A percentile compares a stretch with the other conserved stretches of the same genome.
Conservation (phyloP, 2,888 invertebrate genomes). For the Orthonychiurus folsomi region DNA sequence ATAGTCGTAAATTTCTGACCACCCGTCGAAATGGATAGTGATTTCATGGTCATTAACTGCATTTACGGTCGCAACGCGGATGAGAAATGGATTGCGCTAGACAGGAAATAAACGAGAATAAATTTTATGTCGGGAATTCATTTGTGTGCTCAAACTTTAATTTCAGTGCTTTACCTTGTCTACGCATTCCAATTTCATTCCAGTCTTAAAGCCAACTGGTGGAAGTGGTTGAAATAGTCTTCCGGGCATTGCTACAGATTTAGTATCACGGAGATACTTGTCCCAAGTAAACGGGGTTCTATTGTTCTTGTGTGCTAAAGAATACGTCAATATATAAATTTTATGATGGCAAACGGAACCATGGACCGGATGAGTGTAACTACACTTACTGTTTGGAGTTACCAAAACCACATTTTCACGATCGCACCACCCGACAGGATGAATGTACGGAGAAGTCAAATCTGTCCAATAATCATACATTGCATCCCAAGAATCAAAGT, state of each 20-base stretch:
- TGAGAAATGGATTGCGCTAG: conserved; percentile 58
- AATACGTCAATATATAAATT: background rate
- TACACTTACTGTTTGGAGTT: conserved; percentile 72
- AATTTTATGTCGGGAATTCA: too few relatives aligned
- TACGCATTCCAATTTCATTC: conserved; percentile 81
- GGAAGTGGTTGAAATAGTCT: conserved; percentile 72
- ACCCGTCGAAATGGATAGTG: conserved; percentile 77
- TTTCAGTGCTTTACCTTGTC: too few relatives aligned
- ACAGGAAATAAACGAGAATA: conserved; percentile 10
- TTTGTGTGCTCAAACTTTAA: too few relatives aligned
- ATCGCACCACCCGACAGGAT: conserved; percentile 87
- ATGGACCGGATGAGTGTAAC: too few relatives aligned
- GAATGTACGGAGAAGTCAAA: conserved; percentile 79
- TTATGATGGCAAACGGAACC: too few relatives aligned
- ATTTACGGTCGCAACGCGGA: conserved; percentile 73
- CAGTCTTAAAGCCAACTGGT: conserved; percentile 66
- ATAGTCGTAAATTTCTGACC: conserved; percentile 71
- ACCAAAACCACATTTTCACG: conserved; percentile 66
- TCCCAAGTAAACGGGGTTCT: conserved; percentile 67
- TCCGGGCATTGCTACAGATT: conserved; percentile 64
- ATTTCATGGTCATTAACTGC: conserved; percentile 63
- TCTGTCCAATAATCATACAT: conserved; percentile 94
- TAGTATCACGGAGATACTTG: conserved; percentile 65
- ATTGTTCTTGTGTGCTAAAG: background rate
- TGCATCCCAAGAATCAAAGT: conserved; percentile 93